Evolutionary conservation across 1,140 invertebrate species (phyloP).

Genomic region (Rhopalosiphum padi): DNA sequence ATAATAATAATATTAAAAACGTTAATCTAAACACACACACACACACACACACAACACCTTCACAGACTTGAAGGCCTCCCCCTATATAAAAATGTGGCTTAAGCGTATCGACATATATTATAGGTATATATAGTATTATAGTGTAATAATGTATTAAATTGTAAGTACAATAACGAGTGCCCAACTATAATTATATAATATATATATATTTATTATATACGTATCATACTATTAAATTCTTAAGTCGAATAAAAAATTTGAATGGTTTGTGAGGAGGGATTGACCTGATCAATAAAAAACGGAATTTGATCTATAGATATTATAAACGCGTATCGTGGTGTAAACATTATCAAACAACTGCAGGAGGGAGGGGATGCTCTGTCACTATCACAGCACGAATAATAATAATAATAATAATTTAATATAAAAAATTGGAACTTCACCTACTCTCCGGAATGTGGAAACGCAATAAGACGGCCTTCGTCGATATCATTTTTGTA

Average conservation of each 20-base stretch:
- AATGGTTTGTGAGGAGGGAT: neutral
- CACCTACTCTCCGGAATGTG: constrained; percentile 56
- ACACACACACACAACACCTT: constrained; percentile 23
- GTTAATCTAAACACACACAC: constrained; percentile 15
- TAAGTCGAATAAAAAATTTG: neutral
- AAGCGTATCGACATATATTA: constrained; percentile 42
- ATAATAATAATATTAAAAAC: constrained; percentile 35
- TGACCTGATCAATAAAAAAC: neutral
- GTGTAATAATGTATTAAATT: constrained; percentile 21
- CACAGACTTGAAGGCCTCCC: neutral
- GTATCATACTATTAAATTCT: neutral
- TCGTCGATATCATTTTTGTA: neutral
- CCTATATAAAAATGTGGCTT: constrained; percentile 40
- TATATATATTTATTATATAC: neutral
- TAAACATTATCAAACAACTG: constrained; percentile 24
- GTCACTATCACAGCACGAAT: constrained; percentile 46
- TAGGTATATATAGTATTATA: neutral
- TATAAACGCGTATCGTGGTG: neutral
- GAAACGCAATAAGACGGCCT: neutral
- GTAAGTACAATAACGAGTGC: constrained; percentile 57
- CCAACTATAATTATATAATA: constrained; percentile 28
- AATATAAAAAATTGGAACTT: constrained; percentile 53
- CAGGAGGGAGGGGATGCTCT: constrained; percentile 32
- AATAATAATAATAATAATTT: constrained; percentile 27
- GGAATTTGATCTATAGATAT: neutral